phyloP scores from a whole-genome alignment of 2,797 vertebrate genomes.

The Fringilla coelebs region DNA sequence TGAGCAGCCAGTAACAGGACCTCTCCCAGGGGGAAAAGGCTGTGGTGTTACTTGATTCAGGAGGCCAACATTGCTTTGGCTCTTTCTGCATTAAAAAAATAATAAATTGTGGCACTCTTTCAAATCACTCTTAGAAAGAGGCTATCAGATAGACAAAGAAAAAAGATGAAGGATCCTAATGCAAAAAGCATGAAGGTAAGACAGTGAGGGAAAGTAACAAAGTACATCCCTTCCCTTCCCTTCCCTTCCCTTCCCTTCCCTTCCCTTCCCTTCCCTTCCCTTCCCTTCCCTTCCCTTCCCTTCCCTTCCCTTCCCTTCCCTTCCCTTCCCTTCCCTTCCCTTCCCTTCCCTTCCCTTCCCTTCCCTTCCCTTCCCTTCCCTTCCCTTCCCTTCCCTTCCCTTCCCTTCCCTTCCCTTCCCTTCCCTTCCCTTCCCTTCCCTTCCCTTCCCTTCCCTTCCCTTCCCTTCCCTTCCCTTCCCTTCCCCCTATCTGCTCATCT shows the following conservation, averaged over 20 bases:
- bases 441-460: too few species aligned
- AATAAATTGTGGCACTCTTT: not conserved
- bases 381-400: too few species aligned
- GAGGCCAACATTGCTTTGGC: not conserved
- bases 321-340: too few species aligned
- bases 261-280: too few species aligned
- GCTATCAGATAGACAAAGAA: not conserved
- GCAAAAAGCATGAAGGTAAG: not conserved
- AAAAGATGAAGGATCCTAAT: not conserved
- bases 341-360: too few species aligned
- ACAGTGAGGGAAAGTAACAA: not conserved
- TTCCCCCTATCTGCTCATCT: not conserved
- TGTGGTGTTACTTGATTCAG: conserved; percentile 9
- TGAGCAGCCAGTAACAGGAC: not conserved
- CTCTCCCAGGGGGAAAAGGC: conserved; percentile 20
- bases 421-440: too few species aligned
- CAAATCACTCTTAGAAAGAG: not conserved
- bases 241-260: too few species aligned
- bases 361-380: too few species aligned
- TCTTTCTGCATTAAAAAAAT: not conserved
- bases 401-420: too few species aligned
- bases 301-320: too few species aligned
- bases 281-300: too few species aligned
- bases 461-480: too few species aligned
- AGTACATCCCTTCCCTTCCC: not conserved